Percentiles rank a stretch among this genome's conserved stretches.
Evolutionary conservation across 1,140 invertebrate species (phyloP).

Genomic region (Drosophila tsacasi): DNA sequence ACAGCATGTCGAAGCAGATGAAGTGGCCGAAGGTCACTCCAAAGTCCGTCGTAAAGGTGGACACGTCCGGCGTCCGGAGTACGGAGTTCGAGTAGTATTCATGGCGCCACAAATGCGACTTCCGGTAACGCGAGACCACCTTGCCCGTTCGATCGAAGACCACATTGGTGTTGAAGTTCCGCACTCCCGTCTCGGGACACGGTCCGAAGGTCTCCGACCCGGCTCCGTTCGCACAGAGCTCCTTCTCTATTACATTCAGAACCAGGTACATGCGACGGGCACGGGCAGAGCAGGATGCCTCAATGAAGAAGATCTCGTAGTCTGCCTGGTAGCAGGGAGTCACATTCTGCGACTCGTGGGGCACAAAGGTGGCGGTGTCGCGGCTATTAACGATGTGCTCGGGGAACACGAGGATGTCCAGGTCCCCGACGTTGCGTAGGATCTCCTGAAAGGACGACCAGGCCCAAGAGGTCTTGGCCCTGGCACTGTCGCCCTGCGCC

Average conservation of each 20-base stretch:
- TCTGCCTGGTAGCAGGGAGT: slow-evolving; percentile 70
- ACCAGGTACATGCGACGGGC: slow-evolving; percentile 64
- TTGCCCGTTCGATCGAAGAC: slow-evolving; percentile 88
- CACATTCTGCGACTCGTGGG: slow-evolving; percentile 43
- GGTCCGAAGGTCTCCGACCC: slow-evolving; percentile 29
- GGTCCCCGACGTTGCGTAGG: slow-evolving; percentile 57
- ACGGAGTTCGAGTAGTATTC: slow-evolving; percentile 44
- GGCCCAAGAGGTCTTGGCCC: neutral
- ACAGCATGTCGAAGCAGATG: slow-evolving; percentile 92
- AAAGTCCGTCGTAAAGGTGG: slow-evolving; percentile 88
- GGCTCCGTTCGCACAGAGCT: slow-evolving; percentile 40
- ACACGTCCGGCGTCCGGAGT: slow-evolving; percentile 74
- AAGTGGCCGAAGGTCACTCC: slow-evolving; percentile 90
- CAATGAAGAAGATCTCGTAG: slow-evolving; percentile 69
- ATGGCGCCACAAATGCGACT: slow-evolving; percentile 88
- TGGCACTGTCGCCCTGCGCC: neutral
- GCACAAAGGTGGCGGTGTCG: slow-evolving; percentile 59
- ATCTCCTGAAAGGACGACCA: slow-evolving; percentile 40
- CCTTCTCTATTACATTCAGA: slow-evolving; percentile 74
- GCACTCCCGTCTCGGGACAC: slow-evolving; percentile 45
- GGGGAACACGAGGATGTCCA: slow-evolving; percentile 94
- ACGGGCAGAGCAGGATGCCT: slow-evolving; percentile 68
- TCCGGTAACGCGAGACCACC: slow-evolving; percentile 89
- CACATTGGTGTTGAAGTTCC: slow-evolving; percentile 89
- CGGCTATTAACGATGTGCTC: slow-evolving; percentile 87